Percentiles rank a stretch among this genome's conserved stretches.
Conservation (phyloP, 2,888 invertebrate species). For the Acheta domesticus region DNA sequence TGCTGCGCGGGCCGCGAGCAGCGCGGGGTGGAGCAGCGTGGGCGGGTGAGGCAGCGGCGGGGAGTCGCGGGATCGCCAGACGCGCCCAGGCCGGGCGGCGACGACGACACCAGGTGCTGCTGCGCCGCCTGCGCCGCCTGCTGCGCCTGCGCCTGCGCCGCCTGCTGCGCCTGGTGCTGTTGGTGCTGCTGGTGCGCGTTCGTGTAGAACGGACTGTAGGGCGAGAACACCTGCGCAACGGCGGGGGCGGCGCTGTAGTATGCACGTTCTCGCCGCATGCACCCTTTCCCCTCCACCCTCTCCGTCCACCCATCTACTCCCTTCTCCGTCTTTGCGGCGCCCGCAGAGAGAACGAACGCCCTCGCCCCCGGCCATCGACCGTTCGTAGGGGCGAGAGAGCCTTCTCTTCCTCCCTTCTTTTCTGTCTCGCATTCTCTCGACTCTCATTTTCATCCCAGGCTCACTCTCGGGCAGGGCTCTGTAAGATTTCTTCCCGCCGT, state of each 20-base stretch:
- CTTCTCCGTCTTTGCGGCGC: conserved; percentile 5
- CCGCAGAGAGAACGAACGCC: neutral
- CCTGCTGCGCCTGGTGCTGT: conserved; percentile 48
- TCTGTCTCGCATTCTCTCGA: neutral
- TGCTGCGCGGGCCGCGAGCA: conserved; percentile 78
- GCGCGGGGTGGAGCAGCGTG: conserved; percentile 79
- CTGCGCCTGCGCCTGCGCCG: conserved; percentile 45
- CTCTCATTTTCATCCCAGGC: conserved; percentile 18
- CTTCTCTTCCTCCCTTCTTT: neutral
- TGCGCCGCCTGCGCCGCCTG: conserved; percentile 45
- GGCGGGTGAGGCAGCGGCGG: conserved; percentile 77
- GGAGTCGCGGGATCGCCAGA: conserved; percentile 67
- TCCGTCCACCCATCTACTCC: neutral
- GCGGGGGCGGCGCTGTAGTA: neutral
- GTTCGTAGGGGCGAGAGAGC: neutral
- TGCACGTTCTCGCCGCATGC: neutral
- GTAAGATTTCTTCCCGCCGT: conserved; percentile 9
- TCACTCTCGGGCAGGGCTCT: neutral
- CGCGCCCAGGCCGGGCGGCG: conserved; percentile 61
- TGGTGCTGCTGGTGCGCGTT: conserved; percentile 52
- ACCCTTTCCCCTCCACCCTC: neutral
- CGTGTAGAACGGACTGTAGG: conserved; percentile 86
- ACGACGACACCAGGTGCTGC: conserved; percentile 43
- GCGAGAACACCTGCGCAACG: conserved; percentile 70
- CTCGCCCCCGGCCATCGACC: neutral